Conservation (phyloP, 1,140 invertebrate species). For the Microplitis demolitor region DNA sequence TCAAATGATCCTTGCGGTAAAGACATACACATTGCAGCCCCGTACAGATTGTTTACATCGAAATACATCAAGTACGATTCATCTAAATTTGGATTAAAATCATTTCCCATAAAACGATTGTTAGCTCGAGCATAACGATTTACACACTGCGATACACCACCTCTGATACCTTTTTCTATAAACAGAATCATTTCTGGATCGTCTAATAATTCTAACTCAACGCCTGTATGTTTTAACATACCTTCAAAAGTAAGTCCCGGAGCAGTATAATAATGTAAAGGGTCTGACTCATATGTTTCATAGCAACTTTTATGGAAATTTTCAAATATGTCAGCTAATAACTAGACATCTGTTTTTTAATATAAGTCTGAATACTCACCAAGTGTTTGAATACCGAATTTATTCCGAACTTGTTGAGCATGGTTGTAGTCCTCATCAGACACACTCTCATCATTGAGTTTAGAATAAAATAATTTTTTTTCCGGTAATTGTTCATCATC, state of each 20-base stretch:
- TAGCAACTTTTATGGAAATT: too few species aligned
- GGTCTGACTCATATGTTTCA: constrained; percentile 45
- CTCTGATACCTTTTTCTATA: constrained; percentile 28
- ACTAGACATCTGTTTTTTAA: too few species aligned
- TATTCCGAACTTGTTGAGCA: too few species aligned
- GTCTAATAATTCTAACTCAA: constrained; percentile 58
- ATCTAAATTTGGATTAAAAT: constrained; percentile 31
- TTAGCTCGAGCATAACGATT: constrained; percentile 47
- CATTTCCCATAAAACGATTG: constrained; percentile 34
- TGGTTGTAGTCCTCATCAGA: too few species aligned
- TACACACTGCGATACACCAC: constrained; percentile 42
- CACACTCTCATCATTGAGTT: too few species aligned
- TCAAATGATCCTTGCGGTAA: constrained; percentile 35
- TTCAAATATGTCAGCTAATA: too few species aligned
- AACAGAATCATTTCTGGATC: constrained; percentile 56
- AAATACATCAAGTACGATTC: constrained; percentile 38
- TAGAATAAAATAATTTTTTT: too few species aligned
- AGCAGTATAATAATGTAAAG: constrained; percentile 48
- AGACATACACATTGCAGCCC: constrained; percentile 32
- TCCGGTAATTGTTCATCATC: too few species aligned
- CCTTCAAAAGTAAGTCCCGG: constrained; percentile 53
- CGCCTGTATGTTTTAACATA: constrained; percentile 48
- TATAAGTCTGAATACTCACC: too few species aligned
- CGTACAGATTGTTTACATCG: constrained; percentile 45
- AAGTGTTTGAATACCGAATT: too few species aligned